A percentile compares a stretch with the other conserved stretches of the same genome.
phyloP scores from a whole-genome alignment of 2,888 invertebrate species.

The Harpalus rufipes region DNA sequence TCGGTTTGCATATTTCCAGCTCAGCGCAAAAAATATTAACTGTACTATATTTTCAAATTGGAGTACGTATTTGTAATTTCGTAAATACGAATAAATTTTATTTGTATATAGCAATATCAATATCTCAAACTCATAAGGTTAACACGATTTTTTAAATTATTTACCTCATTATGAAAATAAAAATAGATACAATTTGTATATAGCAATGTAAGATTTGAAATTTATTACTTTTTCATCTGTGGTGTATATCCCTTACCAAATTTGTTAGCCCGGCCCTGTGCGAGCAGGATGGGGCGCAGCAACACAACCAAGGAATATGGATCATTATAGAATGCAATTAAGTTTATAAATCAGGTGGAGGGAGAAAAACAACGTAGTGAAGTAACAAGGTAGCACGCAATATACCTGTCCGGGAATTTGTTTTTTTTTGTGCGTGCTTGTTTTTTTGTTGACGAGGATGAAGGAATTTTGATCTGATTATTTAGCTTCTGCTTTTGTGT shows the following conservation, averaged over 20 bases:
- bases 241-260: background rate
- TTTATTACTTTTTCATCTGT: too few species aligned
- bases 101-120: too few species aligned
- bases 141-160: too few species aligned
- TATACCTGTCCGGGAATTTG: slow-evolving; percentile 61
- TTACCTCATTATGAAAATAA: too few species aligned
- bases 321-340: slow-evolving; percentile 61
- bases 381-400: slow-evolving; percentile 67
- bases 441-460: slow-evolving; percentile 21
- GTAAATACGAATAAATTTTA: too few species aligned
- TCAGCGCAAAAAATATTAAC: too few species aligned
- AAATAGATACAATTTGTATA: too few species aligned
- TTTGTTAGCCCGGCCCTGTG: background rate
- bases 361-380: slow-evolving; percentile 55
- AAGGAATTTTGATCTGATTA: slow-evolving; percentile 49
- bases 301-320: slow-evolving; percentile 49
- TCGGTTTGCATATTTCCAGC: too few species aligned
- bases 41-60: too few species aligned
- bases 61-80: too few species aligned
- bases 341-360: slow-evolving; percentile 66
- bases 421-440: background rate
- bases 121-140: too few species aligned
- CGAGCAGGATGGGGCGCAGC: slow-evolving; percentile 10
- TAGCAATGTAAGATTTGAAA: too few species aligned
- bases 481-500: slow-evolving; percentile 40